These are phyloP conservation scores for Acanthopagrus latus DNA, from an alignment of 2,797 vertebrate genomes.

Conservation along the genomic window DNA sequence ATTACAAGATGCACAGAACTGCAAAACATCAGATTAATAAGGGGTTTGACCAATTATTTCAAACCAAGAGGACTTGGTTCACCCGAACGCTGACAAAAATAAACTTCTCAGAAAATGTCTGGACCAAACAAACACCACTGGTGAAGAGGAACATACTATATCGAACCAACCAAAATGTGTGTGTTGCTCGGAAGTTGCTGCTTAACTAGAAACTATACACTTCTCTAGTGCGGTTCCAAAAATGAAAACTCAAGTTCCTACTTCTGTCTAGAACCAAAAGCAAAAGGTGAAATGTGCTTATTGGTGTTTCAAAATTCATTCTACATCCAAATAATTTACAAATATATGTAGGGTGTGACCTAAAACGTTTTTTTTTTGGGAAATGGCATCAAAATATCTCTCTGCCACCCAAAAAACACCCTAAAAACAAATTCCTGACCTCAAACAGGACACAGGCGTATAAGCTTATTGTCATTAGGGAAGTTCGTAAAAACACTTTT, in stretches of 20 bases:
- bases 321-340: background rate
- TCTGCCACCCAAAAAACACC: too few relatives aligned
- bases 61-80: background rate
- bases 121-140: background rate
- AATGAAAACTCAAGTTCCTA: conserved; percentile 50
- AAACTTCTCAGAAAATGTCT: background rate
- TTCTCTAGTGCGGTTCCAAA: conserved; percentile 37
- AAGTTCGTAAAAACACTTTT: background rate
- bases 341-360: background rate
- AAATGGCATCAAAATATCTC: too few relatives aligned
- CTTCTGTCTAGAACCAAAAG: conserved; percentile 16
- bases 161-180: background rate
- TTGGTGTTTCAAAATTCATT: background rate
- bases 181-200: background rate
- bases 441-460: too few relatives aligned
- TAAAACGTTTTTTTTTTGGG: background rate
- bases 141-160: background rate
- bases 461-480: background rate
- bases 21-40: background rate
- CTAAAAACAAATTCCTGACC: too few relatives aligned
- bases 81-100: background rate
- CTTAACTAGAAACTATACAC: conserved; percentile 1
- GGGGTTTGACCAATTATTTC: background rate
- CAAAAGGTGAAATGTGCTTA: conserved; percentile 1
- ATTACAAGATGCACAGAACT: background rate